Conservation (phyloP, 2,113 vertebrate species). For the Pluvialis apricaria region DNA sequence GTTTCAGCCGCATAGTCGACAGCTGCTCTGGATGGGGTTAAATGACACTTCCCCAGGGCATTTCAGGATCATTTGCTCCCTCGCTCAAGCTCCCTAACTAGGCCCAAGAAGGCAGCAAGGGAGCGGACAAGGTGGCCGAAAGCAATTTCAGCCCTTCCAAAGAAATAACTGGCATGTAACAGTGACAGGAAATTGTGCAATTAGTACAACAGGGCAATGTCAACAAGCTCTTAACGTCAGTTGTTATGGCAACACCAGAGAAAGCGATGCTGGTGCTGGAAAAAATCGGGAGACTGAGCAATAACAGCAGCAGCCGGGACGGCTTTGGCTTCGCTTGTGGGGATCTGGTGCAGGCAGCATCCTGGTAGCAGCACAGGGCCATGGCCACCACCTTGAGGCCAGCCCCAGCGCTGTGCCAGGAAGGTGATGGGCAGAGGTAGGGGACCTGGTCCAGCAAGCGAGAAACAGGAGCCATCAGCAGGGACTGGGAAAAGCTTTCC, state of each 20-base stretch:
- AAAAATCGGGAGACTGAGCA: constrained; percentile 37
- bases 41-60: constrained; percentile 21
- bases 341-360: not conserved
- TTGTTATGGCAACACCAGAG: constrained; percentile 70
- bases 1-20: not conserved
- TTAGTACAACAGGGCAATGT: constrained; percentile 70
- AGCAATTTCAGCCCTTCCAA: constrained; percentile 64
- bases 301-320: not conserved
- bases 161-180: constrained; percentile 62
- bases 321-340: not conserved
- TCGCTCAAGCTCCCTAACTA: constrained; percentile 35
- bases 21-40: not conserved
- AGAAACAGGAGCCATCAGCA: not conserved
- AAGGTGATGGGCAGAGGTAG: not conserved
- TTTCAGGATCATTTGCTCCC: constrained; percentile 46
- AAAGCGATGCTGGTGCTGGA: constrained; percentile 25
- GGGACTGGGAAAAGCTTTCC: not conserved
- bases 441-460: not conserved
- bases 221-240: constrained; percentile 68
- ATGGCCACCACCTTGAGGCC: accelerated
- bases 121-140: constrained; percentile 32
- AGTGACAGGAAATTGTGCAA: constrained; percentile 69
- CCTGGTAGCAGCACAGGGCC: accelerated
- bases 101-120: constrained; percentile 16
- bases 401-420: accelerated